Evolutionary conservation across 1,140 invertebrate genomes (phyloP).

Genomic region (Delia radicum): DNA sequence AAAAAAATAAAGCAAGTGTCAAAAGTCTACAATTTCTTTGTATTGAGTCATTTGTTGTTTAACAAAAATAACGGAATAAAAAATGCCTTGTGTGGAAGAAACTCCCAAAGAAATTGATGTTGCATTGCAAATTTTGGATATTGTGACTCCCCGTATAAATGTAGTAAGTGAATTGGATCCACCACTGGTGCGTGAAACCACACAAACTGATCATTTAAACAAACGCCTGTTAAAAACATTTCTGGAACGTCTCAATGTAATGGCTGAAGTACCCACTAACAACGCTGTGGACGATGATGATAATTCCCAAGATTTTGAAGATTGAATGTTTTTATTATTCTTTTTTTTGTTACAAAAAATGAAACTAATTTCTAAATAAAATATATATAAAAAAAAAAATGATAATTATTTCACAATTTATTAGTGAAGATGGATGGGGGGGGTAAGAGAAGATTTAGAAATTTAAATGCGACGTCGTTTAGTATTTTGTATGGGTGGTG

Average conservation of each 20-base stretch:
- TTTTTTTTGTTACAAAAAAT: neutral
- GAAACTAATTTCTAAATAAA: neutral
- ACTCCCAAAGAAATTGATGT: neutral
- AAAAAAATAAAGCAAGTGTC: no score
- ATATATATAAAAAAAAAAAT: conserved; percentile 11
- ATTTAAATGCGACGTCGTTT: conserved; percentile 51
- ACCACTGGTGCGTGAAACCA: conserved; percentile 37
- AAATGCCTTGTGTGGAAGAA: conserved; percentile 16
- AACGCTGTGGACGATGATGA: neutral
- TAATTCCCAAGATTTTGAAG: conserved; percentile 4
- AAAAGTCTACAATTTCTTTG: neutral
- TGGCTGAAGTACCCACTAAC: neutral
- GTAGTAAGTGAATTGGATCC: neutral
- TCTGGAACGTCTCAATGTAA: conserved; percentile 42
- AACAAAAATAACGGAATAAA: neutral
- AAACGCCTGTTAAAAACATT: conserved; percentile 44
- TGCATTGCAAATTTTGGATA: neutral
- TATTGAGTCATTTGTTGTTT: neutral
- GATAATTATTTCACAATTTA: neutral
- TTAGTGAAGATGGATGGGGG: neutral
- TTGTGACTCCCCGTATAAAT: neutral
- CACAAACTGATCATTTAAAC: conserved; percentile 49
- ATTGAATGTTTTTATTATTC: neutral
- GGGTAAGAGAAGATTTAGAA: neutral
- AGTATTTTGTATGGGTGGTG: conserved; percentile 45